These are phyloP conservation scores for Ardeotis arabs DNA, from an alignment of 2,113 vertebrate genomes.

Conservation along the genomic window DNA sequence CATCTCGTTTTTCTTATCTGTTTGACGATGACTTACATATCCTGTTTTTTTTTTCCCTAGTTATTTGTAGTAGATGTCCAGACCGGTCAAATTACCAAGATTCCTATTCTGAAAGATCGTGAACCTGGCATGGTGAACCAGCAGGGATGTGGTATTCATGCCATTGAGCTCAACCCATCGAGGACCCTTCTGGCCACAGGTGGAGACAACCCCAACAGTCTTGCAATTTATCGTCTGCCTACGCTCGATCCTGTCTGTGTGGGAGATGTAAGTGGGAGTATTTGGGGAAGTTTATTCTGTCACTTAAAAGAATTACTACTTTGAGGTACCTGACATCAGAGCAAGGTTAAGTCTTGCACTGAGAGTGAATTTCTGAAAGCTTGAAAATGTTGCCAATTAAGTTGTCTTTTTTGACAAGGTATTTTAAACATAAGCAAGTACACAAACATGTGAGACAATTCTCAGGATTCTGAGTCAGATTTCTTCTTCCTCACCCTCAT, in stretches of 20 bases:
- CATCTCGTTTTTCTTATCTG: neutral
- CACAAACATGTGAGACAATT: neutral
- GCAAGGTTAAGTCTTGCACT: neutral
- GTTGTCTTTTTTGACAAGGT: neutral
- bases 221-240: constrained; percentile 94
- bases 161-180: constrained; percentile 95
- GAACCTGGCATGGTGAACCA: constrained; percentile 83
- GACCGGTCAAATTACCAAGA: constrained; percentile 94
- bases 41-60: constrained; percentile 63
- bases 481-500: neutral
- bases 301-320: neutral
- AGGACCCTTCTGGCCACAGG: constrained; percentile 93
- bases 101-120: constrained; percentile 95
- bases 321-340: neutral
- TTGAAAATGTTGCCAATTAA: neutral
- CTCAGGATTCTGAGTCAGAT: neutral
- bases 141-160: constrained; percentile 96
- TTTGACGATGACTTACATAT: neutral
- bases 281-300: neutral
- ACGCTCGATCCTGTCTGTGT: constrained; percentile 97
- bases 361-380: neutral
- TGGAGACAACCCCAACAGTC: constrained; percentile 98
- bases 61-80: constrained; percentile 96
- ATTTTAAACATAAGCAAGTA: neutral
- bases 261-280: constrained; percentile 90